phyloP scores from a whole-genome alignment of 2,888 invertebrate species.

The Apoda limacodes region DNA sequence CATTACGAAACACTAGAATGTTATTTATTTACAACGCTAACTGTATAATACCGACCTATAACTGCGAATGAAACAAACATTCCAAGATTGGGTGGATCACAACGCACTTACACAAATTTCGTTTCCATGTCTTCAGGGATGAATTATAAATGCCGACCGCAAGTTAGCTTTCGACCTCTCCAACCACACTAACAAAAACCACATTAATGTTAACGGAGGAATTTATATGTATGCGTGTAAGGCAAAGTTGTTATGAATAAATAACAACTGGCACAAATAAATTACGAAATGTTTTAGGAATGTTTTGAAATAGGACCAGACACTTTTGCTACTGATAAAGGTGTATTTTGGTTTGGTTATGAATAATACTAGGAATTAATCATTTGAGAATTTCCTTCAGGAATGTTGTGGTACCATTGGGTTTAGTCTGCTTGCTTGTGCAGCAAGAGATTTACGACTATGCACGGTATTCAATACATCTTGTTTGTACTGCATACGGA shows the following conservation, averaged over 20 bases:
- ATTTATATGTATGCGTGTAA: no score
- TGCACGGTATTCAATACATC: conserved; percentile 39
- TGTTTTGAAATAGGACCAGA: no score
- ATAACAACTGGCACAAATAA: no score
- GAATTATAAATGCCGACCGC: conserved; percentile 58
- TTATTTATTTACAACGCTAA: conserved; percentile 28
- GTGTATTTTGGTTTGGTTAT: no score
- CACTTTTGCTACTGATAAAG: no score
- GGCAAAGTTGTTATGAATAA: no score
- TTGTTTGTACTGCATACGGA: conserved; percentile 26
- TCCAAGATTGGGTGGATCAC: conserved; percentile 60
- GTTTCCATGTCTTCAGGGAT: conserved; percentile 58
- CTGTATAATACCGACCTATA: conserved; percentile 54
- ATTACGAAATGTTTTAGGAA: no score
- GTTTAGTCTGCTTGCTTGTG: conserved; percentile 28
- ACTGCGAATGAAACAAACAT: conserved; percentile 63
- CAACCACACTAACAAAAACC: conserved; percentile 16
- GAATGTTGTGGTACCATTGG: conserved; percentile 34
- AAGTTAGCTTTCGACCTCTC: conserved; percentile 34
- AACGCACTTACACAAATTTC: conserved; percentile 66
- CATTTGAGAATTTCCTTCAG: conserved; percentile 38
- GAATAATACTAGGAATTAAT: no score
- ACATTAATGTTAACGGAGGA: no score
- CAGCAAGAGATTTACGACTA: conserved; percentile 30
- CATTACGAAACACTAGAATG: conserved; percentile 25